A percentile compares a stretch with the other conserved stretches of the same genome.
Conservation (phyloP, 2,797 vertebrate species). For the Bovichtus diacanthus region DNA sequence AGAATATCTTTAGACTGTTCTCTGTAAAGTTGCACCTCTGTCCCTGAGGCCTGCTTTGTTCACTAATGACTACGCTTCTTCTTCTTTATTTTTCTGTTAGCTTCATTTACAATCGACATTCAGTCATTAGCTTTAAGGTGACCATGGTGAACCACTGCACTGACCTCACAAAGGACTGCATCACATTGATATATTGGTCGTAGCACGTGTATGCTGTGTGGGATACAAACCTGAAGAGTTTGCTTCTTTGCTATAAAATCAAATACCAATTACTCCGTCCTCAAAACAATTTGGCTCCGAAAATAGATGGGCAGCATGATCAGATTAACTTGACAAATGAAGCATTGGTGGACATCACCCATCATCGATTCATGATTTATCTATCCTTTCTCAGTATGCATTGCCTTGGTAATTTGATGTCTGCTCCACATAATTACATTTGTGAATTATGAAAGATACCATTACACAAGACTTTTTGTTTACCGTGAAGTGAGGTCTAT, state of each 20-base stretch:
- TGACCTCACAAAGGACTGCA: not conserved
- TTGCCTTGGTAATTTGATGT: conserved; percentile 17
- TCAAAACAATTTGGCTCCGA: not conserved
- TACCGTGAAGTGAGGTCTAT: not conserved
- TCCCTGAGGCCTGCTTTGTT: not conserved
- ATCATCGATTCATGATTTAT: conserved; percentile 12
- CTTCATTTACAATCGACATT: not conserved
- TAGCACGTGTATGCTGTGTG: not conserved
- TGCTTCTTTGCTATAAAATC: not conserved
- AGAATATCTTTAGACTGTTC: not conserved
- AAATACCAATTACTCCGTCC: not conserved
- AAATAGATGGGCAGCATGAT: not conserved
- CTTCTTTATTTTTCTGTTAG: not conserved
- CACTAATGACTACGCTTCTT: not conserved
- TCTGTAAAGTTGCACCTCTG: not conserved
- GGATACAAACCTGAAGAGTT: too few species aligned
- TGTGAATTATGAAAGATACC: not conserved
- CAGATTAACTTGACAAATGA: conserved; percentile 30
- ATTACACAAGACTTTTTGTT: conserved; percentile 14
- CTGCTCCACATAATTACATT: conserved; percentile 20
- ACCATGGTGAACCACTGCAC: not conserved
- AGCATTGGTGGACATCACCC: not conserved
- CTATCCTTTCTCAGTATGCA: conserved; percentile 7
- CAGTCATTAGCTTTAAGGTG: not conserved
- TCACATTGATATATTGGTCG: not conserved